Evolutionary conservation across 2,888 invertebrate species (phyloP).

Genomic region (Lasioglossum zephyrum): DNA sequence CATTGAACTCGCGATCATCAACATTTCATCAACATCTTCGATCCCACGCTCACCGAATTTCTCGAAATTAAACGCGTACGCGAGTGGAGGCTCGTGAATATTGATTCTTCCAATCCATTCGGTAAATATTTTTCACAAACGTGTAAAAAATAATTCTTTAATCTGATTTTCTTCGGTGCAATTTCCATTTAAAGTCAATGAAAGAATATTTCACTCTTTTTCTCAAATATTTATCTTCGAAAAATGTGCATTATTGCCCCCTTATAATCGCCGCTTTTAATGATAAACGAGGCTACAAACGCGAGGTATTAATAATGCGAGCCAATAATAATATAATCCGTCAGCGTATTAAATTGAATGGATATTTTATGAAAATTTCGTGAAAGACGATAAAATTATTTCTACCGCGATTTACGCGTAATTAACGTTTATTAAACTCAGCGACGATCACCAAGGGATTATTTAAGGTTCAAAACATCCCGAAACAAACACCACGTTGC

Average conservation of each 20-base stretch:
- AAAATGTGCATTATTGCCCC: not conserved
- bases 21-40: slow-evolving; percentile 52
- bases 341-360: not conserved
- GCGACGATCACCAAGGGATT: not conserved
- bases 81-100: slow-evolving; percentile 58
- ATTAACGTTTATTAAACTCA: not conserved
- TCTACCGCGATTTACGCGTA: not conserved
- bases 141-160: slow-evolving; percentile 25
- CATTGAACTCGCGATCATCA: slow-evolving; percentile 27
- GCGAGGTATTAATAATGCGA: not conserved
- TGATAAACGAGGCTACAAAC: not conserved
- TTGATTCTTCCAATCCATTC: slow-evolving; percentile 62
- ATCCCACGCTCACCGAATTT: slow-evolving; percentile 28
- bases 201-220: not conserved
- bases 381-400: not conserved
- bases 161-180: slow-evolving; percentile 17
- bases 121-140: slow-evolving; percentile 20
- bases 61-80: slow-evolving; percentile 54
- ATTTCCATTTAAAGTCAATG: slow-evolving; percentile 16
- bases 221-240: too few relatives aligned
- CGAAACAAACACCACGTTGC: not conserved
- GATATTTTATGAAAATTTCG: not conserved
- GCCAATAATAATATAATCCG: not conserved
- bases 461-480: not conserved
- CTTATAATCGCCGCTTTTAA: not conserved